These are phyloP conservation scores for Leptopilina drosophilae DNA, from an alignment of 2,888 invertebrate genomes.

Conservation along the genomic window DNA sequence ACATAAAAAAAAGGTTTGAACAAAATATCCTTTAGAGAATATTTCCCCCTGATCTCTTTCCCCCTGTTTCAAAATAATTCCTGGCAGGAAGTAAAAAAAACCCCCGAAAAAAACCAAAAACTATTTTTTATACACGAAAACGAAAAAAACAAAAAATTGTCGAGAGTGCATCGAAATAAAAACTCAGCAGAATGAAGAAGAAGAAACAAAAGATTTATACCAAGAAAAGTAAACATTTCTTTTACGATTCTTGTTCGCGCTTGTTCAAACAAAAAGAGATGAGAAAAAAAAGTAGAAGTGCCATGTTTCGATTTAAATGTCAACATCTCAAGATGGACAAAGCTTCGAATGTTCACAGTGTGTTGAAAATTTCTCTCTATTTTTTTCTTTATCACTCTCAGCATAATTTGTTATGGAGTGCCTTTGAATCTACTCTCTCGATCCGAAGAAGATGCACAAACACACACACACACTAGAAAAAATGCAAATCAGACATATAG, in stretches of 20 bases:
- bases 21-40: too few species aligned
- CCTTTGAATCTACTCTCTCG: conserved; percentile 32
- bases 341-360: conserved; percentile 32
- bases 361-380: conserved; percentile 6
- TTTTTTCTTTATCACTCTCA: conserved; percentile 26
- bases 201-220: conserved; percentile 6
- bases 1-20: too few species aligned
- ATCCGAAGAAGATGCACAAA: conserved; percentile 11
- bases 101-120: too few species aligned
- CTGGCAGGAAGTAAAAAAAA: too few species aligned
- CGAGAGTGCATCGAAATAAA: background rate
- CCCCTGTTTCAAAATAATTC: too few species aligned
- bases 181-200: background rate
- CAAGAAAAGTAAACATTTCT: conserved; percentile 20
- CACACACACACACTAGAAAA: conserved; percentile 22
- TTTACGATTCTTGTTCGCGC: conserved; percentile 6
- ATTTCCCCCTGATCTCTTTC: too few species aligned
- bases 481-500: conserved; percentile 27
- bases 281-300: background rate
- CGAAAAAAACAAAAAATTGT: too few species aligned
- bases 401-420: conserved; percentile 36
- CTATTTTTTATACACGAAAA: too few species aligned
- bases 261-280: background rate
- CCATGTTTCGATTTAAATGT: conserved; percentile 28
- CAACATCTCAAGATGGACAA: conserved; percentile 29